Base-by-base conservation (phyloP, 2,888 invertebrate genomes). In the Drosophila nigritarsus region DNA sequence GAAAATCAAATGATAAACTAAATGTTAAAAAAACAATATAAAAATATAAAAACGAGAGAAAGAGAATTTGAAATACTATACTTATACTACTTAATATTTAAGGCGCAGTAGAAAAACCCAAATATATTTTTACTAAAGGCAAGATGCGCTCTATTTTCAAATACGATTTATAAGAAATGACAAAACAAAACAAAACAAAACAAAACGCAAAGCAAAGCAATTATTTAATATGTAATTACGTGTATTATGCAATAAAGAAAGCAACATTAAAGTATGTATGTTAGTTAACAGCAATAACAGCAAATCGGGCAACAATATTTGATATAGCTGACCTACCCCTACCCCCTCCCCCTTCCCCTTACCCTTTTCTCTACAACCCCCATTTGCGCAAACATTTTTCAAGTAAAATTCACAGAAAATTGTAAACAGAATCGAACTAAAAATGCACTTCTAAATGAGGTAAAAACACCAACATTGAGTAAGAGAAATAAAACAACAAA, bases 101-200 rank as follows among this genome's bases (percentile, higher is more conserved):
- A 82, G 85, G 77, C 73, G 83, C 82, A 76, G 68, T 87, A 87
- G 85, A 75, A 88, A 87, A 87, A 77, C 85, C 89, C 74, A 89
- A 89, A 89, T 85, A 89, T 85, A 85, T 89, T 89, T 85, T 85
- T 89, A 90, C 89, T 79, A 90, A 86, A 82, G 82, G 84, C 87
- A 89, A 73, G 72, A 68, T 68, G 85, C 85, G 87, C 90, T 84
- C 90, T 84, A 87, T 89, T 87, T 85, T 89, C 82, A 90, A 83
- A 89, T 77, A 87, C 82, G 78, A 89, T 90, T 90, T 81, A 80
- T 80, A 83, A 85, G 78, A 80, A 82, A 80, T 75, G 75, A 85
- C 83, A 84, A 79, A 67, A 72, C 38, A 40, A 13, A 32, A 51
- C 18, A 50, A 50, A 51, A 30, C 29, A 34, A 34, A 72, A 71